Conservation (phyloP, 2,797 vertebrate genomes). For the Sebastes dallii region DNA sequence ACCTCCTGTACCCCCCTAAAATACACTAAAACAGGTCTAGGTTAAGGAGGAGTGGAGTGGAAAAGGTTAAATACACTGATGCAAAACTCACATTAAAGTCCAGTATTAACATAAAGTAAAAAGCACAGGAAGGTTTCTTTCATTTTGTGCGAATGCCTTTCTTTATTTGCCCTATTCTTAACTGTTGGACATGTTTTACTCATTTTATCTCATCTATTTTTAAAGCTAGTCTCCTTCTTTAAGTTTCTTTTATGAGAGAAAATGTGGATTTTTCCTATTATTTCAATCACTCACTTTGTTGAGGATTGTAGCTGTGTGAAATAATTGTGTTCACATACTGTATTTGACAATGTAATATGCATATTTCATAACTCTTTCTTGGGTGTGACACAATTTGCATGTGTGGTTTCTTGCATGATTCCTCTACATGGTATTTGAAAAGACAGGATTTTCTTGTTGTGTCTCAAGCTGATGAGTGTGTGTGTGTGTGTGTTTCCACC, state of each 20-base stretch:
- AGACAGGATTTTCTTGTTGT: conserved; percentile 75
- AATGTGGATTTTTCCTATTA: neutral
- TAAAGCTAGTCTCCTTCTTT: neutral
- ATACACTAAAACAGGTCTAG: no score
- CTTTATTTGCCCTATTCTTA: neutral
- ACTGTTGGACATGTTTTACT: neutral
- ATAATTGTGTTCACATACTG: neutral
- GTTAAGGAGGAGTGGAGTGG: no score
- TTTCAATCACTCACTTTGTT: neutral
- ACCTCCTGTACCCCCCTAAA: no score
- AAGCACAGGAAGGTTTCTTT: conserved; percentile 2
- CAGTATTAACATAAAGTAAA: neutral
- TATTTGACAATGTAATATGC: conserved; percentile 5
- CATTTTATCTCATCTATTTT: neutral
- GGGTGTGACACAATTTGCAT: conserved; percentile 54
- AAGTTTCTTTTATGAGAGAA: neutral
- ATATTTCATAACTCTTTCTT: neutral
- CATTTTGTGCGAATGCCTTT: neutral
- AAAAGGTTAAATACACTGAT: no score
- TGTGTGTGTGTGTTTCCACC: conserved; percentile 17
- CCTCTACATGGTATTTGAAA: conserved; percentile 37
- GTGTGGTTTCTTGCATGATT: neutral
- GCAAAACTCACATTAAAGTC: no score
- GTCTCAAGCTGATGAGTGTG: conserved; percentile 27
- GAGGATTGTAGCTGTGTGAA: neutral